phyloP scores from a whole-genome alignment of 1,140 invertebrate genomes.

The Apis florea region DNA sequence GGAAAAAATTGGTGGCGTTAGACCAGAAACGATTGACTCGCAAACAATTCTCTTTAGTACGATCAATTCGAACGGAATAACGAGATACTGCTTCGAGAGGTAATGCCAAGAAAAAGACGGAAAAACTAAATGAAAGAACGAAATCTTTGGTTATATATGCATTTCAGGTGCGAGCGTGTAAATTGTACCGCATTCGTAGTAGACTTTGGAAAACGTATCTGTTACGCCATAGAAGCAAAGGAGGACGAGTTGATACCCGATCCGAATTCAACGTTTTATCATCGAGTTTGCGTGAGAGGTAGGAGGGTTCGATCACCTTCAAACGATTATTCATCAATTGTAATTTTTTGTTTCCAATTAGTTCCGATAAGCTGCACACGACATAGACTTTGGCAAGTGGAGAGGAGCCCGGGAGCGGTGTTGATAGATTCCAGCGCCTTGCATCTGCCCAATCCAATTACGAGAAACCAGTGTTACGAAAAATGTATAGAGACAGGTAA shows the following conservation, averaged over 20 bases:
- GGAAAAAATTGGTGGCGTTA: constrained; percentile 73
- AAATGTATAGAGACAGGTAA: constrained; percentile 68
- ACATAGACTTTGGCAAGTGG: constrained; percentile 72
- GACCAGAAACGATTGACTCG: constrained; percentile 63
- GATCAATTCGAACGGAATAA: constrained; percentile 70
- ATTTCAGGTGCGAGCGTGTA: constrained; percentile 65
- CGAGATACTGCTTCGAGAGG: constrained; percentile 71
- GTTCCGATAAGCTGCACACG: constrained; percentile 65
- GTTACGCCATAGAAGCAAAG: constrained; percentile 66
- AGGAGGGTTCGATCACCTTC: background rate
- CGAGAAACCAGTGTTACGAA: constrained; percentile 70
- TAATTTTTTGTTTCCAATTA: constrained; percentile 14
- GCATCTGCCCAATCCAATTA: constrained; percentile 52
- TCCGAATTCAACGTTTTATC: constrained; percentile 69
- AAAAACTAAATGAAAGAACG: background rate
- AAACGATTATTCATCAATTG: too few species aligned
- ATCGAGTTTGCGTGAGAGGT: constrained; percentile 73
- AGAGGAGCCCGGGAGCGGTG: constrained; percentile 70
- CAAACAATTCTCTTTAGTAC: constrained; percentile 62
- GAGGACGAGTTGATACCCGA: constrained; percentile 70
- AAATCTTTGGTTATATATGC: background rate
- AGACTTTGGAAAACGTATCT: constrained; percentile 71
- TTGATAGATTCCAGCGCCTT: constrained; percentile 66
- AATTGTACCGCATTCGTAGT: constrained; percentile 74
- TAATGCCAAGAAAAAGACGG: constrained; percentile 11